Conservation (phyloP, 2,797 vertebrate species). For the Cynopterus sphinx region DNA sequence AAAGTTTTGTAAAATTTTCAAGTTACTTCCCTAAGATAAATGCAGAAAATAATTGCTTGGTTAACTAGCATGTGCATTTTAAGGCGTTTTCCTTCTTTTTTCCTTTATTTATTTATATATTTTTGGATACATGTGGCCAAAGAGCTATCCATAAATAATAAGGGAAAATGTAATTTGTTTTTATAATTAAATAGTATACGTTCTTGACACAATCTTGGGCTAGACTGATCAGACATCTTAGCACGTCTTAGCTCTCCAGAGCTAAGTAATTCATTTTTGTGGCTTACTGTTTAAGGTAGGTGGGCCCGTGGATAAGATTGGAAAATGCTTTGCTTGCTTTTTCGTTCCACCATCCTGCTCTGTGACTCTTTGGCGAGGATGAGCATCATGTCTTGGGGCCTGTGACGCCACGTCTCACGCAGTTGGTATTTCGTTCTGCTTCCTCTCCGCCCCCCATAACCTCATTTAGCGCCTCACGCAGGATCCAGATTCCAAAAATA, state of each 20-base stretch:
- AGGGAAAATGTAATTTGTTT: slow-evolving; percentile 15
- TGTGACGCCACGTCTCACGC: rapidly evolving
- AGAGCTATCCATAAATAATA: not conserved
- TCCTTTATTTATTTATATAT: not conserved
- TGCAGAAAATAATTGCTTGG: not conserved
- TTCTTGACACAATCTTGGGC: not conserved
- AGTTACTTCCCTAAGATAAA: not conserved
- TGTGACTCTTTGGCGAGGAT: not conserved
- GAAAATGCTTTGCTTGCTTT: not conserved
- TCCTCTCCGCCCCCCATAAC: not conserved
- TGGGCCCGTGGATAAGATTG: not conserved
- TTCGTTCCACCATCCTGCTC: not conserved
- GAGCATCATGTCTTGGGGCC: not conserved
- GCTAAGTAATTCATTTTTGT: not conserved
- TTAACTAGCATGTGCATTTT: not conserved
- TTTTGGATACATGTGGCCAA: not conserved
- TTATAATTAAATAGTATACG: not conserved
- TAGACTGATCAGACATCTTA: not conserved
- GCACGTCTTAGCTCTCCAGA: not conserved
- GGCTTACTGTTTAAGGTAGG: not conserved
- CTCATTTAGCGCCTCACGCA: not conserved
- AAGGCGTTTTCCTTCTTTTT: not conserved
- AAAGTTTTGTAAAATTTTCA: not conserved
- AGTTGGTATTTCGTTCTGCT: not conserved
- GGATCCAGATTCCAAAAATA: slow-evolving; percentile 44